Evolutionary conservation across 2,797 vertebrate species (phyloP).

Genomic region (Myripristis murdjan): DNA sequence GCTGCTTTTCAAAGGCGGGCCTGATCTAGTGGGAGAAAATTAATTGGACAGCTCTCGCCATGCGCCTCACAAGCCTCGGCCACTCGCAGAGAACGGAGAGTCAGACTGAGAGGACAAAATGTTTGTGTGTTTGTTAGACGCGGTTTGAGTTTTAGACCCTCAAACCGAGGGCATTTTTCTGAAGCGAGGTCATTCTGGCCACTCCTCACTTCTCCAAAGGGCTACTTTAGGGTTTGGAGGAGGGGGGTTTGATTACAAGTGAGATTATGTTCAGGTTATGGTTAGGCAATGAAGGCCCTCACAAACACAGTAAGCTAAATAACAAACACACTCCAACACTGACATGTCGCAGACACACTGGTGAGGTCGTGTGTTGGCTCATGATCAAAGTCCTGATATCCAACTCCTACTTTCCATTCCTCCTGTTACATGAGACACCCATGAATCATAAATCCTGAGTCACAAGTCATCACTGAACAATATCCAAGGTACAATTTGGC

Average conservation of each 20-base stretch:
- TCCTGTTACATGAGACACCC: constrained; percentile 43
- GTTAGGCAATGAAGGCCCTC: background rate
- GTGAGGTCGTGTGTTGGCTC: constrained; percentile 13
- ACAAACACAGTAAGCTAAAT: constrained; percentile 9
- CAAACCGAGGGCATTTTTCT: too few species aligned
- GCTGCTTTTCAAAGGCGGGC: background rate
- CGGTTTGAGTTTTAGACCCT: too few species aligned
- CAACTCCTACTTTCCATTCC: constrained; percentile 44
- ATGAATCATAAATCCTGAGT: constrained; percentile 68
- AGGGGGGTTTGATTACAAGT: background rate
- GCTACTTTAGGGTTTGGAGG: background rate
- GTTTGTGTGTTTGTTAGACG: background rate
- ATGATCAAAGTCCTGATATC: constrained; percentile 33
- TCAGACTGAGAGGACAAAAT: too few species aligned
- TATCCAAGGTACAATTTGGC: constrained; percentile 38
- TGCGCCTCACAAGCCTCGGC: too few species aligned
- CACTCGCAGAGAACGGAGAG: too few species aligned
- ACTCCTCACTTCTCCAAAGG: background rate
- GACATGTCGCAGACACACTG: constrained; percentile 13
- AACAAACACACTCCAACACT: background rate
- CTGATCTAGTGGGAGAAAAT: background rate
- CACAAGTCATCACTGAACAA: constrained; percentile 35
- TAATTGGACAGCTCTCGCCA: background rate
- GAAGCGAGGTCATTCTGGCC: too few species aligned
- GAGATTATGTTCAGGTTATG: background rate